phyloP scores from a whole-genome alignment of 2,113 vertebrate genomes.

The Pyxicephalus adspersus region DNA sequence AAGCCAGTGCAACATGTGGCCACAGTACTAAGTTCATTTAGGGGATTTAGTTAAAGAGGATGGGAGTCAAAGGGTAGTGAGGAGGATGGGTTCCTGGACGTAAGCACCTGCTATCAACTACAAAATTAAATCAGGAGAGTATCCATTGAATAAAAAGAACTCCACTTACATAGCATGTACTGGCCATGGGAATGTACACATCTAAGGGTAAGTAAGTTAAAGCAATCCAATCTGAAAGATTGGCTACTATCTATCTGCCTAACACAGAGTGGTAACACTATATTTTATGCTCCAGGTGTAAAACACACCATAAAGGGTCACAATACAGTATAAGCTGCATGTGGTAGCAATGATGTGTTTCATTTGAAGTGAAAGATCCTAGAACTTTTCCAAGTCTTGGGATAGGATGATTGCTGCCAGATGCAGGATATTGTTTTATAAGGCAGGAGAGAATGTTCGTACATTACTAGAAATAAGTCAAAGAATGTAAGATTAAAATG shows the following conservation, averaged over 20 bases:
- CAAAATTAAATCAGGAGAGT: no score
- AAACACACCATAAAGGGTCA: background rate
- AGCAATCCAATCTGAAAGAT: no score
- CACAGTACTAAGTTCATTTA: no score
- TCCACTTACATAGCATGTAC: no score
- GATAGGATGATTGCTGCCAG: background rate
- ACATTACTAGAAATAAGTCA: background rate
- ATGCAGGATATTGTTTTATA: background rate
- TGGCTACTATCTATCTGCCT: background rate
- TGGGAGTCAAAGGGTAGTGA: no score
- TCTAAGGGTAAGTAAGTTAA: no score
- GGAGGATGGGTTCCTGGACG: no score
- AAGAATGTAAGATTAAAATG: background rate
- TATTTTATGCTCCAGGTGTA: background rate
- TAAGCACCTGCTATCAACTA: no score
- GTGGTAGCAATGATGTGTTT: background rate
- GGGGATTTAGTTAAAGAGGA: no score
- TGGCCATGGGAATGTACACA: no score
- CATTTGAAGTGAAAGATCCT: background rate
- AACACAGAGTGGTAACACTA: background rate
- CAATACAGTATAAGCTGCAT: background rate
- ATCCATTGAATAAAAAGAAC: no score
- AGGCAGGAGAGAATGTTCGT: background rate
- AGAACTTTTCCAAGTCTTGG: background rate
- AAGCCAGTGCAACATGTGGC: no score